Conservation (phyloP, 2,888 invertebrate genomes). For the Aporophyla lueneburgensis region DNA sequence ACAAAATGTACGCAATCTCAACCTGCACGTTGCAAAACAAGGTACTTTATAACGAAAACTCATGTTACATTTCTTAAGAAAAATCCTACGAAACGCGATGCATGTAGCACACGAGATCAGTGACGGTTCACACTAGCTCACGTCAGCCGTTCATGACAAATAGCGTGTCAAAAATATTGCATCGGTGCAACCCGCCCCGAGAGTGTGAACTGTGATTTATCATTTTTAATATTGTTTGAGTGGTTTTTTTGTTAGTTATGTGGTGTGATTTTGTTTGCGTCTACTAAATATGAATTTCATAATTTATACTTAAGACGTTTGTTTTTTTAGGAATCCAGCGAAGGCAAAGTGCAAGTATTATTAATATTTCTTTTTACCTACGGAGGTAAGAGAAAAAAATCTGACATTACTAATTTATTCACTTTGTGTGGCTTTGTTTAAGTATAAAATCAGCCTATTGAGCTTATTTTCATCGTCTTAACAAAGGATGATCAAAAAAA, state of each 20-base stretch:
- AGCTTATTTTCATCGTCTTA: no score
- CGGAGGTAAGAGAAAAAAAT: no score
- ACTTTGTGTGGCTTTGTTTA: no score
- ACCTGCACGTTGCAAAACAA: constrained; percentile 20
- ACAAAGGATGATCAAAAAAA: no score
- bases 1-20: constrained; percentile 22
- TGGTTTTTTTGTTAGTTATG: constrained; percentile 46
- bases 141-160: constrained; percentile 62
- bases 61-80: constrained; percentile 47
- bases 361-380: no score
- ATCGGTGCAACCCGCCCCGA: constrained; percentile 59
- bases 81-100: constrained; percentile 52
- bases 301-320: not conserved
- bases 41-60: constrained; percentile 40
- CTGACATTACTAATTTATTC: no score
- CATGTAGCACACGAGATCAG: constrained; percentile 59
- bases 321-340: no score
- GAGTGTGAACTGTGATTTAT: constrained; percentile 63
- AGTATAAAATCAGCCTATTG: no score
- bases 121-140: constrained; percentile 53
- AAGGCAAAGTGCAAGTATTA: no score
- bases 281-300: not conserved
- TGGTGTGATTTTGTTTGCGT: not conserved
- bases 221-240: constrained; percentile 62
- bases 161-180: constrained; percentile 66